Evolutionary conservation across 92 coral and sea anemone genomes (phyloP).

Genomic region (Palythoa grandis): DNA sequence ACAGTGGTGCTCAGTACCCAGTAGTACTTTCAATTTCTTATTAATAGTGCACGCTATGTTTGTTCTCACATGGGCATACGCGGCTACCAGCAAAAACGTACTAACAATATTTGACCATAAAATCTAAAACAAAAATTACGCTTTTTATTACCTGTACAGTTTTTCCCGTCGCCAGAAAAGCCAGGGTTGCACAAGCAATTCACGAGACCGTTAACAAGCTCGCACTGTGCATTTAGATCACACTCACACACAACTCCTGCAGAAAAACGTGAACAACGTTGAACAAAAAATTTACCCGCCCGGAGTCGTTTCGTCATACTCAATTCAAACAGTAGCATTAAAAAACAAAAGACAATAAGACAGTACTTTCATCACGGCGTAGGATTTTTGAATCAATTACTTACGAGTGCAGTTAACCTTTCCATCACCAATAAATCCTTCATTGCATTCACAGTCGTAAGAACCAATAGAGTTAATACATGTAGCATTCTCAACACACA

Average conservation of each 20-base stretch:
- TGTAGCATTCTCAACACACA: constrained; percentile 32
- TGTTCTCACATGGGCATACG: too few relatives aligned
- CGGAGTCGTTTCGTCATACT: not conserved
- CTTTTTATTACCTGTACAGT: constrained; percentile 12
- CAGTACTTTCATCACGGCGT: not conserved
- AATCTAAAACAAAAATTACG: too few relatives aligned
- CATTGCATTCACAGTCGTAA: constrained; percentile 36
- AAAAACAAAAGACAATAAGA: not conserved
- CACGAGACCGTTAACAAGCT: constrained; percentile 7
- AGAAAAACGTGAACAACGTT: not conserved
- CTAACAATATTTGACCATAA: too few relatives aligned
- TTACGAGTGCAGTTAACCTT: constrained; percentile 45
- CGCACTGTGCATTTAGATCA: constrained; percentile 24
- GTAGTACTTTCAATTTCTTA: too few relatives aligned
- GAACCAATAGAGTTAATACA: constrained; percentile 41
- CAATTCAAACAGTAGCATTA: not conserved
- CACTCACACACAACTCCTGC: constrained; percentile 21
- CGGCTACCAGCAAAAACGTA: too few relatives aligned
- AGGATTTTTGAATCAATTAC: not conserved
- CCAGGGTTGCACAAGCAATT: constrained; percentile 26
- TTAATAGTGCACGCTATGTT: too few relatives aligned
- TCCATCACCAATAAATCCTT: constrained; percentile 44
- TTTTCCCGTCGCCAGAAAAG: constrained; percentile 24
- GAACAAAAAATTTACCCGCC: not conserved
- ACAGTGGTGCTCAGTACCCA: too few relatives aligned